These are phyloP conservation scores for Platorchestia sp. DNA, from an alignment of 1,140 invertebrate genomes.

Conservation along the genomic window DNA sequence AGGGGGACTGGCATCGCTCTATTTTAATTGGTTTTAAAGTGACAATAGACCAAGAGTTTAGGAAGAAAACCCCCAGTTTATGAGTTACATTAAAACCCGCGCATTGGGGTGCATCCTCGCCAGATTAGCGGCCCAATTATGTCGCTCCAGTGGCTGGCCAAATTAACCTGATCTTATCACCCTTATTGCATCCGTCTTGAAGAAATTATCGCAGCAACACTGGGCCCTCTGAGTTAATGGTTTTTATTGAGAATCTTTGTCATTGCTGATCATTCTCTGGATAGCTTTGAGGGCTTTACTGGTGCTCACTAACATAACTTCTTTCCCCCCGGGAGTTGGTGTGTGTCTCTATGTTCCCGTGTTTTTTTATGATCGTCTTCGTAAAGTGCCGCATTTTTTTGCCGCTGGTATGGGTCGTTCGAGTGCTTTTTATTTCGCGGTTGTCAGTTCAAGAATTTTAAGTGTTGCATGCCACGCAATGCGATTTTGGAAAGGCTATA, in stretches of 20 bases:
- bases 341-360: too few relatives aligned
- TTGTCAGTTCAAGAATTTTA: too few relatives aligned
- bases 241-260: background rate
- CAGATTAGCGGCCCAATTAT: constrained; percentile 10
- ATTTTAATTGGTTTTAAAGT: constrained; percentile 52
- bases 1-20: constrained; percentile 28
- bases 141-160: background rate
- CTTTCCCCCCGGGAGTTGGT: background rate
- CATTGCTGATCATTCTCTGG: background rate
- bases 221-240: background rate
- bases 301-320: background rate
- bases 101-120: background rate
- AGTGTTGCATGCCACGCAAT: too few relatives aligned
- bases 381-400: too few relatives aligned
- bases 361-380: too few relatives aligned
- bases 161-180: constrained; percentile 22
- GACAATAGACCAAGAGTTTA: constrained; percentile 52
- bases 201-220: background rate
- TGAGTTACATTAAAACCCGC: constrained; percentile 20
- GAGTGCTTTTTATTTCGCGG: too few relatives aligned
- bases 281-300: background rate
- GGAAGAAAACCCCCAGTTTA: constrained; percentile 46
- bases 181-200: background rate
- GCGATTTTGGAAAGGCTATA: too few relatives aligned
- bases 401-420: too few relatives aligned